A percentile compares a stretch with the other conserved stretches of the same genome.
These are phyloP conservation scores for Nannospalax galili DNA, from an alignment of 2,113 vertebrate genomes.

Conservation along the genomic window DNA sequence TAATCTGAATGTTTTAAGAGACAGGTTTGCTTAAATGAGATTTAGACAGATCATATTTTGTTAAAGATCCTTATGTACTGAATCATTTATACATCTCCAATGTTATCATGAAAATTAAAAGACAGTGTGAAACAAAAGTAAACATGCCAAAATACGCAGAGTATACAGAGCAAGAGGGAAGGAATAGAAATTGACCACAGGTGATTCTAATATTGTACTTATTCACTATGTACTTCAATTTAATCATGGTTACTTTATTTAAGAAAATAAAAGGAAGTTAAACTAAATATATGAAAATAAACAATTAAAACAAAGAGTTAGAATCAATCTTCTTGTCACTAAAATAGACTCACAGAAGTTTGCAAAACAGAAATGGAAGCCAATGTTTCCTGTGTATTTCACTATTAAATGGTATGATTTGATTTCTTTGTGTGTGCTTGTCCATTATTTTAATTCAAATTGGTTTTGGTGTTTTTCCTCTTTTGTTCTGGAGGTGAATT, in stretches of 20 bases:
- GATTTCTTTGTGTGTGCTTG: neutral
- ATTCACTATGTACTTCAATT: neutral
- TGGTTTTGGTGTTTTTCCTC: neutral
- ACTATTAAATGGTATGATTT: neutral
- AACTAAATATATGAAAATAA: neutral
- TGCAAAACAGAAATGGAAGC: neutral
- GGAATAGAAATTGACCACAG: neutral
- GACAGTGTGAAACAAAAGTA: neutral
- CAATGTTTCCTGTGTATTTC: neutral
- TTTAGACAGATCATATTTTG: neutral
- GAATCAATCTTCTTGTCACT: neutral
- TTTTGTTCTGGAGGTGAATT: neutral
- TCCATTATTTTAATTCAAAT: no score
- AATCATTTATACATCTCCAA: neutral
- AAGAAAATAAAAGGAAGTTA: neutral
- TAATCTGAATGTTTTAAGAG: constrained; percentile 44
- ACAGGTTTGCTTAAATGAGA: neutral
- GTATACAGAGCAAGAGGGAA: neutral
- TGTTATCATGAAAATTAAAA: constrained; percentile 20
- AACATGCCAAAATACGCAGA: neutral
- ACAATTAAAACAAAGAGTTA: neutral
- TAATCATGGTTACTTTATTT: neutral
- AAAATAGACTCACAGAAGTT: neutral
- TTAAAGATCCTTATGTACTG: neutral
- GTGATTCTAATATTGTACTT: neutral